Evolutionary conservation across 2,888 invertebrate species (phyloP).

Genomic region (Dasypolia templi): DNA sequence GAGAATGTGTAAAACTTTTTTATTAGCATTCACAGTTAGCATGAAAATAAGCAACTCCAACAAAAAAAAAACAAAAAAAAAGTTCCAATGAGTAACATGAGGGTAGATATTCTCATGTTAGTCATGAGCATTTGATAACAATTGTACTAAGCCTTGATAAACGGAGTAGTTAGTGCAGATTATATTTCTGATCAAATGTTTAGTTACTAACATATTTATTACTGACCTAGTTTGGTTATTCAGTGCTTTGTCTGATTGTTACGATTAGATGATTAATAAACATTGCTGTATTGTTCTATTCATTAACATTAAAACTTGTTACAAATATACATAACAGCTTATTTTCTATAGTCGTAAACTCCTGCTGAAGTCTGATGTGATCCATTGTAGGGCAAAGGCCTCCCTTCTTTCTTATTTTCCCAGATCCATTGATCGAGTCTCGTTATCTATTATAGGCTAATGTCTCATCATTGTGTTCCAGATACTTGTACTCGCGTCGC

Average conservation of each 20-base stretch:
- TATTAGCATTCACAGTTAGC: too few relatives aligned
- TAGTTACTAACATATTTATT: neutral
- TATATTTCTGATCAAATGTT: constrained; percentile 11
- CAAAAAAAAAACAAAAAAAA: too few relatives aligned
- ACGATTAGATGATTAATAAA: neutral
- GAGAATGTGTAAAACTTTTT: too few relatives aligned
- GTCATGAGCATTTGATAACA: constrained; percentile 1
- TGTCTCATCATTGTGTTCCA: constrained; percentile 66
- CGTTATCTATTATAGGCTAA: neutral
- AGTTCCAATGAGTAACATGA: too few relatives aligned
- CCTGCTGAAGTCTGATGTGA: neutral
- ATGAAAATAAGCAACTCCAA: too few relatives aligned
- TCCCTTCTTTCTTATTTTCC: neutral
- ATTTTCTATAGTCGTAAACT: neutral
- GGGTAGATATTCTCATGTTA: too few relatives aligned
- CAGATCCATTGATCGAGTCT: neutral
- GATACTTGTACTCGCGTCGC: constrained; percentile 94
- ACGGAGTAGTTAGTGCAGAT: neutral
- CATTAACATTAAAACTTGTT: neutral
- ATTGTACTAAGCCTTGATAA: constrained; percentile 1
- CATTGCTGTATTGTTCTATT: neutral
- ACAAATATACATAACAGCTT: neutral
- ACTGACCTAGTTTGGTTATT: constrained; percentile 1
- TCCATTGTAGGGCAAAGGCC: too few relatives aligned
- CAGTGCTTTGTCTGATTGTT: neutral